Conservation (phyloP, 2,113 vertebrate species). For the Myotis lucifugus region DNA sequence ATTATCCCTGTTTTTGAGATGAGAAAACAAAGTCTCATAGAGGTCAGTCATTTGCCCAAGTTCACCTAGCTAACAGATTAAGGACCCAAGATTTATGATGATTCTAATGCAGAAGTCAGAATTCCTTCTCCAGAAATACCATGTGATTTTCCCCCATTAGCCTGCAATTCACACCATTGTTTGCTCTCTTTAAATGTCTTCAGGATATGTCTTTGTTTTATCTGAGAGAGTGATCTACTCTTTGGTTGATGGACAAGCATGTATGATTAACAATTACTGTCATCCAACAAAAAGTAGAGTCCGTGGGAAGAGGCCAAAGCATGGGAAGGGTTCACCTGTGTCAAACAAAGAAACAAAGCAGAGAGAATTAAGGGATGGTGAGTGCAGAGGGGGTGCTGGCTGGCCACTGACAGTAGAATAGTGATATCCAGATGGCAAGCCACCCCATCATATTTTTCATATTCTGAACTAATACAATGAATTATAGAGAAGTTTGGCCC, state of each 20-base stretch:
- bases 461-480: not conserved
- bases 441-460: not conserved
- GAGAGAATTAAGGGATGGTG: not conserved
- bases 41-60: not conserved
- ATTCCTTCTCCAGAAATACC: constrained; percentile 1
- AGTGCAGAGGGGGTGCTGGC: not conserved
- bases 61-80: not conserved
- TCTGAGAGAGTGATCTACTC: not conserved
- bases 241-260: not conserved
- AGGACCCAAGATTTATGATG: not conserved
- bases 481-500: not conserved
- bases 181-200: not conserved
- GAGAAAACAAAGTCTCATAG: constrained; percentile 1
- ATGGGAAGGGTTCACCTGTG: not conserved
- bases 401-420: not conserved
- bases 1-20: constrained; percentile 10
- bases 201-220: not conserved
- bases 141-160: not conserved
- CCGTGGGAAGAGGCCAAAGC: not conserved
- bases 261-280: not conserved
- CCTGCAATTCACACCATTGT: not conserved
- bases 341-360: not conserved
- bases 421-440: not conserved
- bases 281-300: not conserved
- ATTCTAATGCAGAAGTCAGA: not conserved